Evolutionary conservation across 2,113 vertebrate genomes (phyloP), one percentile per base, ranked within the genome.

Genomic region (Urocynchramus pylzowi): DNA sequence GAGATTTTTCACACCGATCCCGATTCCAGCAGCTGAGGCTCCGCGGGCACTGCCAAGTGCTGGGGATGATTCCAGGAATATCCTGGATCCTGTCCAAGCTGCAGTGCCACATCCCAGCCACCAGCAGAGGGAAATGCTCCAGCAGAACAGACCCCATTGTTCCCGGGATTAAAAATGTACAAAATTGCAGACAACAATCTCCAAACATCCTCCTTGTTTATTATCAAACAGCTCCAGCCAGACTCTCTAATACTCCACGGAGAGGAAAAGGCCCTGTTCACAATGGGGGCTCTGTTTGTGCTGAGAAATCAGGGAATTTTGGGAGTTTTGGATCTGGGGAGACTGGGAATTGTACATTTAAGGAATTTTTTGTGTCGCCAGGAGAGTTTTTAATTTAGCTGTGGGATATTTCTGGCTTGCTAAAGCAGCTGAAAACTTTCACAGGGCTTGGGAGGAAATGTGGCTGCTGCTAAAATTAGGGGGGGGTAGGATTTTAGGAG

Each of bases 181-280:
- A 76, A 54, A 97, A 96, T 79, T 44, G 61, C 73, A 92, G 54
- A 28, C 67, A 95, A 77, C 93, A 45, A 93, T 74, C 87, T 87
- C 53, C 92, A 91, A 94, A 74, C 71, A 49, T 35, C 77, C 82
- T 70, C 82, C 64, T 2, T 47, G 20, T 41, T 90, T 15, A 37
- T 81, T 31, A 21, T 9, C 2, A 23, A 69, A 63, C 16, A 35
- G 12, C 8, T 26, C 42, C 31, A 44, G 92, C 49, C 93, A 84
- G 80, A 37, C 41, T 82, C 39, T 65, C n/a, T 23, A 8, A 45
- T 50, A 65, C 8, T 81, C 24, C 57, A 47, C 9, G 2, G 30
- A 64, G 57, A 30, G 45, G 27, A 42, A 90, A 57, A 3, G 26
- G 21, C 42, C 28, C 10, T 10, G 9, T 8, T 14, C 88, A 84